phyloP scores from a whole-genome alignment of 2,797 vertebrate species.

The Nasua narica region DNA sequence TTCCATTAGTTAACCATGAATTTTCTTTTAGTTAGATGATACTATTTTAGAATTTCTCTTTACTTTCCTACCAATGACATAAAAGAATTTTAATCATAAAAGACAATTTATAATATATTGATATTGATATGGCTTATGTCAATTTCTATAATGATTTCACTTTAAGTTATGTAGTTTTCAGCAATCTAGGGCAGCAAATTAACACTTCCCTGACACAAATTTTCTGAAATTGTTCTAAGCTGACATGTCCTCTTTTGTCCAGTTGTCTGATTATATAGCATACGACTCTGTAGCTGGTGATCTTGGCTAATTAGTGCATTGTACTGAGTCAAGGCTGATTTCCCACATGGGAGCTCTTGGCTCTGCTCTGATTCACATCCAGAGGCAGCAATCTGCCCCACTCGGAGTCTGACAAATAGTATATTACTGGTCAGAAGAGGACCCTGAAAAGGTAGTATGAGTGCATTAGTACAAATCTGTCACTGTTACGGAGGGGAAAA shows the following conservation, averaged over 20 bases:
- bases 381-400: neutral
- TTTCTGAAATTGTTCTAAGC: neutral
- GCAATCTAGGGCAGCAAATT: neutral
- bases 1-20: neutral
- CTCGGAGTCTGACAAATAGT: neutral
- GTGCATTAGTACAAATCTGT: neutral
- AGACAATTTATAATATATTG: neutral
- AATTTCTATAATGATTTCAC: neutral
- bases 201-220: neutral
- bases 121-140: neutral
- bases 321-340: conserved; percentile 23
- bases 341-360: neutral
- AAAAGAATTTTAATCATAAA: neutral
- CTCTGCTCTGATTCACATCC: conserved; percentile 52
- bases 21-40: neutral
- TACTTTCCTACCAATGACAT: neutral
- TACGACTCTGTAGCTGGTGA: neutral
- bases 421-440: neutral
- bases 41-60: neutral
- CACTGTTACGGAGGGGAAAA: neutral
- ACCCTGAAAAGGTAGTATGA: neutral
- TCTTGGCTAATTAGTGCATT: neutral
- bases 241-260: neutral
- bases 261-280: conserved; percentile 15
- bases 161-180: neutral